Conservation (phyloP, 2,113 vertebrate species). For the Pheucticus melanocephalus region DNA sequence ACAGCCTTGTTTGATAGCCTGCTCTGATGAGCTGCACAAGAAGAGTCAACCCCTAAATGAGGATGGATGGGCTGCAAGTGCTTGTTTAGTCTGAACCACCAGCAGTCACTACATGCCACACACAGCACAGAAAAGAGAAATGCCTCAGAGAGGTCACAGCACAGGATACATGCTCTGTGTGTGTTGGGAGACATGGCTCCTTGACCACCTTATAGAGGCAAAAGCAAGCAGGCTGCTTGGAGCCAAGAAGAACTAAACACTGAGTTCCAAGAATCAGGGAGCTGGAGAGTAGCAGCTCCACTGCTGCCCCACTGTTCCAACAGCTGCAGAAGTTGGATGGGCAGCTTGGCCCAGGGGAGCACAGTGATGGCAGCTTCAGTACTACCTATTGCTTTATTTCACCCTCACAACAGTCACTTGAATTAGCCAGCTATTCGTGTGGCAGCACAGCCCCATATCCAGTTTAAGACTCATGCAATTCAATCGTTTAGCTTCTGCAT, state of each 20-base stretch:
- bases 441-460: not conserved
- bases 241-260: not conserved
- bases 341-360: not conserved
- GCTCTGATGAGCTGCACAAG: not conserved
- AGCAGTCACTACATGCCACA: not conserved
- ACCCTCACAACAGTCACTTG: not conserved
- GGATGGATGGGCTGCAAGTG: not conserved
- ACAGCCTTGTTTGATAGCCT: not conserved
- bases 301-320: not conserved
- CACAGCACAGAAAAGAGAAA: not conserved
- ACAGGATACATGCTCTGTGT: not conserved
- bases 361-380: not conserved
- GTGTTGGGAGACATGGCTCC: rapidly evolving
- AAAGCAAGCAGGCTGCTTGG: not conserved
- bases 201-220: not conserved
- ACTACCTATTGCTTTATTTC: not conserved
- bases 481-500: not conserved
- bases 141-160: not conserved
- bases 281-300: not conserved
- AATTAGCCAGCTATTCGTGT: not conserved
- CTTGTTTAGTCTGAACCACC: not conserved
- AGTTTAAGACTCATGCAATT: not conserved
- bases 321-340: not conserved
- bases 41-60: not conserved
- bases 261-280: not conserved